Base-by-base conservation (phyloP, 2,888 invertebrate genomes). In the Pelosia muscerda region DNA sequence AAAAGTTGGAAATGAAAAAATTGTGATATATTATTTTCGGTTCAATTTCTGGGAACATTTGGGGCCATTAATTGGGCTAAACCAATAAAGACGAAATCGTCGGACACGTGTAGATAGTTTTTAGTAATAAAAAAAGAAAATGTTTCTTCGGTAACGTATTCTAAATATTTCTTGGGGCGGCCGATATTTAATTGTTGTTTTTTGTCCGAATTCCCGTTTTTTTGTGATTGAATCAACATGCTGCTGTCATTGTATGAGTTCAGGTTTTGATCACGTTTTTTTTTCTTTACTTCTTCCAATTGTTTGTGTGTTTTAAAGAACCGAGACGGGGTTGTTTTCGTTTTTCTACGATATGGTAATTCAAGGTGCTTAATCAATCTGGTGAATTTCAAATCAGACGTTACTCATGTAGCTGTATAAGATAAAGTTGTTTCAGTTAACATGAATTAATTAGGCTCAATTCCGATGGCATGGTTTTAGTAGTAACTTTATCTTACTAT, bases 201-300 rank as follows among this genome's bases (percentile, higher is more conserved):
- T 79, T 95, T 95, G 90, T 93, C 88, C 91, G 92, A 87, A 93
- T 94, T 93, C 93, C 90, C 88, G 74, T 81, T 93, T 94, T 94
- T 95, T 94, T 94, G 92, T 94, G 92, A 93, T 93, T 92, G 94
- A 94, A 93, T 92, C 93, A 91, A 90, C 92, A 89, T 91, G 92
- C 94, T 93, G 94, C 94, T 93, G 93, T 94, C 93, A 93, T 95
- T 94, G 94, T 95, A 88, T 91, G 89, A 92, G 91, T 90, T 91
- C 90, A 86, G 90, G 93, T 88, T 90, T 86, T 88, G 92, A 92
- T 92, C 91, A 90, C 87, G 88, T 63, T 91, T 93, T 94, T 91
- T 94, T 91, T 94, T 89, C 81, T 84, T 82, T 78, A 75, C 77
- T 76, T 72, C 85, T 78, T 86, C 88, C 92, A 88, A 91, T 93